Conservation (phyloP, 2,797 vertebrate genomes). For the Parotocinclus haroldoi region DNA sequence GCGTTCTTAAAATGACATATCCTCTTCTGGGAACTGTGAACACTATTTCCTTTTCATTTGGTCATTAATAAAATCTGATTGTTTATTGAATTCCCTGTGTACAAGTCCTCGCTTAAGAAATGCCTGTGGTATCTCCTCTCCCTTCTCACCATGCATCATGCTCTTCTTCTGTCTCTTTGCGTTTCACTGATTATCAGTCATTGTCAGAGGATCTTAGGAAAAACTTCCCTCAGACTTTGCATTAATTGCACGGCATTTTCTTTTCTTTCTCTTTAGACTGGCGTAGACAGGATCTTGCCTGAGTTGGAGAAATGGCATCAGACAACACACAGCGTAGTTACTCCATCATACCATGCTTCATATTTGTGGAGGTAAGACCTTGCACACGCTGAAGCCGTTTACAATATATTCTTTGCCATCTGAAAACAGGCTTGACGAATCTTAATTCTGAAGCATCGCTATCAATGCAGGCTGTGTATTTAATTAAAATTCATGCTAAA, state of each 20-base stretch:
- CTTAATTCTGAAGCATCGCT: constrained; percentile 24
- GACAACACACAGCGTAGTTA: constrained; percentile 94
- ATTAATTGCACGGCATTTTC: constrained; percentile 9
- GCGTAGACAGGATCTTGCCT: constrained; percentile 55
- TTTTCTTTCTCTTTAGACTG: constrained; percentile 60
- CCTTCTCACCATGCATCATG: too few species aligned
- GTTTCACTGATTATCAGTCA: too few species aligned
- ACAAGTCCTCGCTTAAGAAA: too few species aligned
- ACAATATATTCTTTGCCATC: background rate
- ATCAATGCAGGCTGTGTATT: constrained; percentile 55
- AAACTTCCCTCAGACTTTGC: background rate
- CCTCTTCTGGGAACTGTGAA: too few species aligned
- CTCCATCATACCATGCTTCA: constrained; percentile 98
- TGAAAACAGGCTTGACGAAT: background rate
- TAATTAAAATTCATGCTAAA: constrained; percentile 62
- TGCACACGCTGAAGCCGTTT: background rate
- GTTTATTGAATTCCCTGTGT: too few species aligned
- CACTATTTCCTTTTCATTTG: too few species aligned
- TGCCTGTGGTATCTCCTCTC: too few species aligned
- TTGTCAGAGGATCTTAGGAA: too few species aligned
- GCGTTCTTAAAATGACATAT: too few species aligned
- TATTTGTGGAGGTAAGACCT: constrained; percentile 92
- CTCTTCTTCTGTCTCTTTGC: too few species aligned
- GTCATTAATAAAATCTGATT: too few species aligned
- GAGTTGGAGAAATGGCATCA: constrained; percentile 82